These are phyloP conservation scores for Papilio machaon DNA, from an alignment of 1,140 invertebrate genomes.

Conservation along the genomic window DNA sequence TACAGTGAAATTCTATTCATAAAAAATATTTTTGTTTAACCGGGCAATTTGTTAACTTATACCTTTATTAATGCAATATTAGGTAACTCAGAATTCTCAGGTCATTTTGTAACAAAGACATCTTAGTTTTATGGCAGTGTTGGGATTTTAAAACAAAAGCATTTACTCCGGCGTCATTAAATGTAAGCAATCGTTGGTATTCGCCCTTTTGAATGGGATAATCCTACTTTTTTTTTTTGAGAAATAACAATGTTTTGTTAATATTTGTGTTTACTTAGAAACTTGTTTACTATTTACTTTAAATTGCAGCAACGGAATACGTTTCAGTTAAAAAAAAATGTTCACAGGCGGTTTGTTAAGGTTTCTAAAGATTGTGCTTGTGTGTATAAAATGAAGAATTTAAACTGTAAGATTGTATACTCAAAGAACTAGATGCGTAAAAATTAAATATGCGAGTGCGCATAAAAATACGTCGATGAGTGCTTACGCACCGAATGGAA, in stretches of 20 bases:
- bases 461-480: conserved; percentile 38
- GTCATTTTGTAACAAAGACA: conserved; percentile 1
- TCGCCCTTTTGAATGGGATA: background rate
- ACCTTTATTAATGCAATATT: background rate
- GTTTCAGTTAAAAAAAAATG: background rate
- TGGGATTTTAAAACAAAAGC: conserved; percentile 3
- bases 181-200: background rate
- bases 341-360: background rate
- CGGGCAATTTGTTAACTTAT: background rate
- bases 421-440: background rate
- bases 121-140: background rate
- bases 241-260: background rate
- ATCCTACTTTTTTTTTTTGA: background rate
- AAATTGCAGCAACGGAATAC: background rate
- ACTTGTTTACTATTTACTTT: background rate
- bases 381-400: background rate
- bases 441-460: background rate
- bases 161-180: background rate
- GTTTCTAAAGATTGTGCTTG: background rate
- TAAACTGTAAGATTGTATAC: background rate
- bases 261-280: background rate
- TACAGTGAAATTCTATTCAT: background rate
- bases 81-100: background rate
- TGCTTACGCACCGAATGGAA: conserved; percentile 66
- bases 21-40: background rate